A percentile compares a stretch with the other conserved stretches of the same genome.
Evolutionary conservation across 1,140 invertebrate genomes (phyloP).

Genomic region (Copidosoma floridanum): DNA sequence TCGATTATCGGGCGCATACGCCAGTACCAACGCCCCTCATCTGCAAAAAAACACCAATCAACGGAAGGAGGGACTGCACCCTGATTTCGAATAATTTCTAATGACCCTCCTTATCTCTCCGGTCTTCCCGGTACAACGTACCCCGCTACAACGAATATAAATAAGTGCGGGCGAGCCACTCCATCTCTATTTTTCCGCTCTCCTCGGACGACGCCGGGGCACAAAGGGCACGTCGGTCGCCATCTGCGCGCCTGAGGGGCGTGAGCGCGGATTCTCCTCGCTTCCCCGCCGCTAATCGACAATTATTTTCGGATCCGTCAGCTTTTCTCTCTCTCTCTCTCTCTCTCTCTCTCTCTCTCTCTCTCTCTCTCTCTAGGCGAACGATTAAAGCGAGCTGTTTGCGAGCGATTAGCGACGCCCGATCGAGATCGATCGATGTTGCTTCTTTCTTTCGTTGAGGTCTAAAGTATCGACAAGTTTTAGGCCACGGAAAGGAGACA

Average conservation of each 20-base stretch:
- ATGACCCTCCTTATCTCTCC: slow-evolving; percentile 24
- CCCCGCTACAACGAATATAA: not conserved
- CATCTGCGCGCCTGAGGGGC: not conserved
- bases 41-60: not conserved
- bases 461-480: too few relatives aligned
- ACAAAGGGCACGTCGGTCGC: not conserved
- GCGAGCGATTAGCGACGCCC: slow-evolving; percentile 33
- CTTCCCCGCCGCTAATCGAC: slow-evolving; percentile 25
- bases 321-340: slow-evolving; percentile 26
- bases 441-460: not conserved
- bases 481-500: too few relatives aligned
- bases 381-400: too few relatives aligned
- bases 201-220: too few relatives aligned
- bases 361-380: too few relatives aligned
- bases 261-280: not conserved
- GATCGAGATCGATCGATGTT: slow-evolving; percentile 38
- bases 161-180: not conserved
- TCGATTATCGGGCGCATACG: slow-evolving; percentile 24
- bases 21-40: not conserved
- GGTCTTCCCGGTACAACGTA: too few relatives aligned
- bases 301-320: slow-evolving; percentile 51
- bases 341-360: not conserved
- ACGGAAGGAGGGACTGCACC: slow-evolving; percentile 28
- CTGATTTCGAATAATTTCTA: slow-evolving; percentile 52
- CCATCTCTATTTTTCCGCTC: not conserved